These are phyloP conservation scores for Mastigias papua DNA, from an alignment of 30 jellyfish, hydroid and myxozoan species.

Conservation along the genomic window DNA sequence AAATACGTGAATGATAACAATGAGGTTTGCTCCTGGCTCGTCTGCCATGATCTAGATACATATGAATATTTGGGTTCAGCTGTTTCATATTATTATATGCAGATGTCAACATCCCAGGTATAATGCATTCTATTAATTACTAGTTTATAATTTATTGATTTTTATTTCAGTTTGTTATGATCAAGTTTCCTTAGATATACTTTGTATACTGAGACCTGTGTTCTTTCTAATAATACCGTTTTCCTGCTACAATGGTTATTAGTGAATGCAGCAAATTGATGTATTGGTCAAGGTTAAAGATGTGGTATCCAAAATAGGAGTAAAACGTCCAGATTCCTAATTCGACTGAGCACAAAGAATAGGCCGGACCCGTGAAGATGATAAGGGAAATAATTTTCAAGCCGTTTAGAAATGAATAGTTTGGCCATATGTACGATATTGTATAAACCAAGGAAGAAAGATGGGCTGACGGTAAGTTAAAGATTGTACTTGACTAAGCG, in stretches of 20 bases:
- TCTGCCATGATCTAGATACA: constrained; percentile 47
- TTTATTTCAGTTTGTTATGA: no score
- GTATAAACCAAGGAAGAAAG: not conserved
- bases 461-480: not conserved
- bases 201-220: no score
- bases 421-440: not conserved
- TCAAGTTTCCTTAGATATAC: no score
- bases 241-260: no score
- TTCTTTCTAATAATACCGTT: no score
- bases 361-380: not conserved
- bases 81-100: constrained; percentile 10
- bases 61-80: constrained; percentile 25
- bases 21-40: constrained; percentile 36
- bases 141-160: no score
- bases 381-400: not conserved
- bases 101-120: constrained; percentile 63
- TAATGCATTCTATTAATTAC: no score
- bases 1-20: constrained; percentile 19
- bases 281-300: not conserved
- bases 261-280: no score
- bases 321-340: not conserved
- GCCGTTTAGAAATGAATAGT: not conserved
- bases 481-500: not conserved
- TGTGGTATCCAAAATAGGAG: not conserved
- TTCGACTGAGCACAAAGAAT: not conserved